These are phyloP conservation scores for Spilosoma lubricipeda DNA, from an alignment of 2,888 invertebrate genomes.

Conservation along the genomic window DNA sequence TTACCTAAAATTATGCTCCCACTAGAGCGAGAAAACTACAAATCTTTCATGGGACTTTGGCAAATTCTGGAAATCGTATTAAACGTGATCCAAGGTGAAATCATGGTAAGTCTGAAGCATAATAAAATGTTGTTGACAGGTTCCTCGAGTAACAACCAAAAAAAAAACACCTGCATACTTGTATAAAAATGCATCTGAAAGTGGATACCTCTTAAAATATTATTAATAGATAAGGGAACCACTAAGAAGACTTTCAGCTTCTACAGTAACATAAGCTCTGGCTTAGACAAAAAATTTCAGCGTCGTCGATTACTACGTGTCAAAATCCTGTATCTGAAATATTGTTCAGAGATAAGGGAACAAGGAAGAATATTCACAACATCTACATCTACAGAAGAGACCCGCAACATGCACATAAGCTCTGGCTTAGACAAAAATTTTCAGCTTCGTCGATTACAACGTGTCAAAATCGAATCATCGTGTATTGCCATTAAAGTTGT, in stretches of 20 bases:
- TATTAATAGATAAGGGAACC: not conserved
- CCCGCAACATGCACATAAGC: not conserved
- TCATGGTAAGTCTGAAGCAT: not conserved
- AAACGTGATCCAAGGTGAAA: not conserved
- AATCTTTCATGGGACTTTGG: not conserved
- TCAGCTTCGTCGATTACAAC: conserved; percentile 1
- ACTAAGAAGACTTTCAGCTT: not conserved
- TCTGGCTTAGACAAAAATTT: not conserved
- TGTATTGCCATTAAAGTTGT: not conserved
- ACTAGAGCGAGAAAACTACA: not conserved
- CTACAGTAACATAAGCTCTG: not conserved
- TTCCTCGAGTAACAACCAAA: not conserved
- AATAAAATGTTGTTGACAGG: conserved; percentile 11
- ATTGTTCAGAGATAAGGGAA: too few relatives aligned
- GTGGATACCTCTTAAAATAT: not conserved
- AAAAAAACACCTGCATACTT: not conserved
- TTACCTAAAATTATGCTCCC: not conserved
- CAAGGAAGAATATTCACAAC: too few relatives aligned
- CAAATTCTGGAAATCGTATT: not conserved
- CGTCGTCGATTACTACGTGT: not conserved
- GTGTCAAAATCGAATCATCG: not conserved
- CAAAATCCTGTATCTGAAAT: not conserved
- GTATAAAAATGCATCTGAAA: too few relatives aligned
- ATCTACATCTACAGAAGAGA: not conserved
- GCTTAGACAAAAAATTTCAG: conserved; percentile 3